phyloP scores from a whole-genome alignment of 2,113 vertebrate genomes.

The Gymnogyps californianus region DNA sequence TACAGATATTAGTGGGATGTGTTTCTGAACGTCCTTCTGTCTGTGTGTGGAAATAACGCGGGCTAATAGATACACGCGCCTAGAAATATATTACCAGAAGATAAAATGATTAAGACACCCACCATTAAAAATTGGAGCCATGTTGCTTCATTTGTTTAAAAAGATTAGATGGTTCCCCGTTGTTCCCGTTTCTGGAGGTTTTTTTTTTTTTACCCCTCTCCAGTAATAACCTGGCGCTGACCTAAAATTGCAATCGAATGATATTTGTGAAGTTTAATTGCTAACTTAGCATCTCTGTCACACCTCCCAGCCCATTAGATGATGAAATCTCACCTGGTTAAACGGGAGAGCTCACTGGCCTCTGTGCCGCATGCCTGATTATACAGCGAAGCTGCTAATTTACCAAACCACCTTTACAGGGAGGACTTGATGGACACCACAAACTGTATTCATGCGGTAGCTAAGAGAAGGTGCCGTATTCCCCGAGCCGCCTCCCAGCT shows the following conservation, averaged over 20 bases:
- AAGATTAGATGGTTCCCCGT: slow-evolving; percentile 51
- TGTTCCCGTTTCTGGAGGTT: slow-evolving; percentile 41
- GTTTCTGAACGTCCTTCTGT: slow-evolving; percentile 2
- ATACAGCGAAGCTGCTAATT: slow-evolving; percentile 90
- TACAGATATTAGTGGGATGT: not conserved
- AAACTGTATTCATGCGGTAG: slow-evolving; percentile 83
- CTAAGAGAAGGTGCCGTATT: slow-evolving; percentile 85
- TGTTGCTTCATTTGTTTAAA: slow-evolving; percentile 58
- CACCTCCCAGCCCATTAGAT: slow-evolving; percentile 81
- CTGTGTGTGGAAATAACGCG: not conserved
- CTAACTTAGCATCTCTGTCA: slow-evolving; percentile 81
- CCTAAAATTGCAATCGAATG: slow-evolving; percentile 74
- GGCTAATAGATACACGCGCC: not conserved
- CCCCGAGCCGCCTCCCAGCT: slow-evolving; percentile 84
- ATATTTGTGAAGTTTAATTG: slow-evolving; percentile 84
- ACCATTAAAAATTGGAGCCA: slow-evolving; percentile 30
- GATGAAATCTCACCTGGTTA: slow-evolving; percentile 84
- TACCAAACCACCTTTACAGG: slow-evolving; percentile 81
- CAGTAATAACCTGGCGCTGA: slow-evolving; percentile 61
- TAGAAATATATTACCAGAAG: slow-evolving; percentile 26
- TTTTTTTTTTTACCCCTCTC: not conserved
- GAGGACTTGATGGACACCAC: slow-evolving; percentile 79
- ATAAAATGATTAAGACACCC: slow-evolving; percentile 43
- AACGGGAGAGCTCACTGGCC: slow-evolving; percentile 75
- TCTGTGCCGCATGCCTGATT: slow-evolving; percentile 84